A percentile compares a stretch with the other conserved stretches of the same genome.
Conservation (phyloP, 2,888 invertebrate species). For the Alsophila aescularia region DNA sequence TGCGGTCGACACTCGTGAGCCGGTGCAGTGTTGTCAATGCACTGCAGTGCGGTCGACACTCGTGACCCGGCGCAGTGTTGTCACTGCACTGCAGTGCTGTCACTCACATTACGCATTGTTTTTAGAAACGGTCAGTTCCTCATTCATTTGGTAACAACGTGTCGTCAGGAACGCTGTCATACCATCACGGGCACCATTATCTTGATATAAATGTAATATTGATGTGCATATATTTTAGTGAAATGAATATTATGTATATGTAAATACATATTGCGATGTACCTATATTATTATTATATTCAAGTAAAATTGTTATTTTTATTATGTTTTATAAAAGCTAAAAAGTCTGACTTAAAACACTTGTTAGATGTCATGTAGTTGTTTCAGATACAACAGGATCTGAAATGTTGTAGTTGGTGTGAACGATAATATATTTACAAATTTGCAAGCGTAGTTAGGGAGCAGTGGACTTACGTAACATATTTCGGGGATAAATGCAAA, state of each 20-base stretch:
- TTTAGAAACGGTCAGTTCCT: no score
- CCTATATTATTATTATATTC: constrained; percentile 74
- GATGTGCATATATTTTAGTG: constrained; percentile 78
- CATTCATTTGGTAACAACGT: not conserved
- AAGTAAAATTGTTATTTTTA: constrained; percentile 77
- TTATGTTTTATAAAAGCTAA: constrained; percentile 77
- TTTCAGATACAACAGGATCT: constrained; percentile 74
- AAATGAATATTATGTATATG: constrained; percentile 78
- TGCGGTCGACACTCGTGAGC: no score
- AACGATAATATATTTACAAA: constrained; percentile 44
- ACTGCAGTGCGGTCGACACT: no score
- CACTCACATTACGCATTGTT: no score
- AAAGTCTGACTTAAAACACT: constrained; percentile 83
- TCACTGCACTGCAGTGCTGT: no score
- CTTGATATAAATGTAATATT: constrained; percentile 76
- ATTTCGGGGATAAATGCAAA: constrained; percentile 68
- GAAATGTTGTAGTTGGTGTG: constrained; percentile 70
- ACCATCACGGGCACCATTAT: constrained; percentile 53
- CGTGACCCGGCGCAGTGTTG: no score
- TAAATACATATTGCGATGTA: constrained; percentile 82
- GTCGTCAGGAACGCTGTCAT: constrained; percentile 41
- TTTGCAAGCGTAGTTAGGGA: constrained; percentile 64
- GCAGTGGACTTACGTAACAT: constrained; percentile 58
- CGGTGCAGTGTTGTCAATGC: no score
- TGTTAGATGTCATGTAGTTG: constrained; percentile 71